Conservation (phyloP, 2,888 invertebrate species). For the Microplitis deprimator region DNA sequence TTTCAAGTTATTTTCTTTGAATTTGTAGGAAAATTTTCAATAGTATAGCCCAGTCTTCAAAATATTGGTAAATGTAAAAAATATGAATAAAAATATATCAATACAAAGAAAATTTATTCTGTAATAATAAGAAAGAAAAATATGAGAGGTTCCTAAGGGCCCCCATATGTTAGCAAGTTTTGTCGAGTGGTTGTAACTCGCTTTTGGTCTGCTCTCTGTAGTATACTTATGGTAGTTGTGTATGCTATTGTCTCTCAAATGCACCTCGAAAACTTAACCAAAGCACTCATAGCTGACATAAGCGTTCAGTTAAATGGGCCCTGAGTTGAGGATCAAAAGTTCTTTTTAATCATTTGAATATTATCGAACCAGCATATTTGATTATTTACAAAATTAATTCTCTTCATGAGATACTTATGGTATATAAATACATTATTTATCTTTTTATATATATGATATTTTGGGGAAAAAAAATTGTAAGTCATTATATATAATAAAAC, state of each 20-base stretch:
- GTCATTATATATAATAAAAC: too few relatives aligned
- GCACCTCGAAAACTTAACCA: constrained; percentile 49
- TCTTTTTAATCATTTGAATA: background rate
- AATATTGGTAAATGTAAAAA: background rate
- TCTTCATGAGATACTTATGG: background rate
- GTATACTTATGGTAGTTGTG: constrained; percentile 13
- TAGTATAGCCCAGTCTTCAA: too few relatives aligned
- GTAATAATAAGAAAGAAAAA: background rate
- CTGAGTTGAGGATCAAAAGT: constrained; percentile 57
- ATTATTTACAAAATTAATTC: background rate
- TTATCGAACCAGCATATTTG: constrained; percentile 12
- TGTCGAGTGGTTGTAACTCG: constrained; percentile 44
- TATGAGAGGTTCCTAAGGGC: constrained; percentile 3
- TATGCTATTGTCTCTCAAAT: constrained; percentile 37
- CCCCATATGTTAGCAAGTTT: constrained; percentile 41
- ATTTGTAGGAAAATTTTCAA: too few relatives aligned
- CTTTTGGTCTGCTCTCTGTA: constrained; percentile 18
- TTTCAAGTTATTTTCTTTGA: too few relatives aligned
- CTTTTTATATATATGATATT: too few relatives aligned
- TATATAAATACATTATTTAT: too few relatives aligned
- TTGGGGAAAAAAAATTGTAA: too few relatives aligned
- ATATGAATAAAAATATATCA: background rate
- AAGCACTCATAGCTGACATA: constrained; percentile 54
- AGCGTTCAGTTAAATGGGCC: constrained; percentile 55
- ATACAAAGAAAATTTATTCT: background rate